Percentiles rank a stretch among this genome's conserved stretches.
These are phyloP conservation scores for Hydrotaea diabolus DNA, from an alignment of 2,888 invertebrate species.

Conservation along the genomic window DNA sequence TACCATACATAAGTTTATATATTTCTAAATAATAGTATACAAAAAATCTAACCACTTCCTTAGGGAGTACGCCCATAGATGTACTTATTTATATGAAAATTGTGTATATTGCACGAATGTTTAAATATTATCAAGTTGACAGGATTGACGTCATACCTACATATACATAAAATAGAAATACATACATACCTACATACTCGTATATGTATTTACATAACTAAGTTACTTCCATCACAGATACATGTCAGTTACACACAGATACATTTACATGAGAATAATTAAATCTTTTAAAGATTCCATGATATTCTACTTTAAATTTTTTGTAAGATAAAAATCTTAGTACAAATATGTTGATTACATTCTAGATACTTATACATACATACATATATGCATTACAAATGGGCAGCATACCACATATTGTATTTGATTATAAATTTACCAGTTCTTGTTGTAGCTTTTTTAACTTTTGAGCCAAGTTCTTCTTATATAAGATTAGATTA, in stretches of 20 bases:
- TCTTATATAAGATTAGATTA: not conserved
- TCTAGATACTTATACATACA: not conserved
- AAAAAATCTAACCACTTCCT: not conserved
- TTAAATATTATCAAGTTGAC: not conserved
- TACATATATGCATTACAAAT: not conserved
- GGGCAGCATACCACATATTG: too few relatives aligned
- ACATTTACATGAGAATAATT: conserved; percentile 19
- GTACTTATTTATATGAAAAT: too few relatives aligned
- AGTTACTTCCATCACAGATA: conserved; percentile 65
- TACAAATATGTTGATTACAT: not conserved
- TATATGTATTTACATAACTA: conserved; percentile 43
- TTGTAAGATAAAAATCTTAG: not conserved
- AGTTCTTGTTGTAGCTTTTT: conserved; percentile 29
- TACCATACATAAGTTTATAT: not conserved
- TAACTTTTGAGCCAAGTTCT: conserved; percentile 16
- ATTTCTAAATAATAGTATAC: not conserved
- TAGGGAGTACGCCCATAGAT: not conserved
- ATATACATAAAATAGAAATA: not conserved
- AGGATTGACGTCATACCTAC: not conserved
- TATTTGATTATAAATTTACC: conserved; percentile 25
- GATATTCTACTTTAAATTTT: not conserved
- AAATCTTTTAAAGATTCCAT: not conserved
- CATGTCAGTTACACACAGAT: conserved; percentile 52
- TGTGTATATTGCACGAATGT: not conserved
- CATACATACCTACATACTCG: not conserved